These are phyloP conservation scores for Erinaceus europaeus DNA, from an alignment of 2,113 vertebrate genomes.

Conservation along the genomic window DNA sequence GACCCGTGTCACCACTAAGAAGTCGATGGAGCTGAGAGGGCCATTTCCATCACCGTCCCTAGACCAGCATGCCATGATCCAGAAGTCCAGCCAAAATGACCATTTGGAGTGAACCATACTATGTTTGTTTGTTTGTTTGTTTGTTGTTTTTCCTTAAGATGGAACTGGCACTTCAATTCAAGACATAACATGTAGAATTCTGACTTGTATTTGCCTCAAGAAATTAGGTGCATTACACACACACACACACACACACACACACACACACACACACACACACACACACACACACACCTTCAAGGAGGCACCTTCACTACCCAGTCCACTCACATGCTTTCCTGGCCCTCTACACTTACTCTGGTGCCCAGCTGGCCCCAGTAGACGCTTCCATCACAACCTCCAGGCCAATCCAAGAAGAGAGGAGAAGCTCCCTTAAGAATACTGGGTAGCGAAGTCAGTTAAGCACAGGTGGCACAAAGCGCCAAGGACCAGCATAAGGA, in stretches of 20 bases:
- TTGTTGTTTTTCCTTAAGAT: no score
- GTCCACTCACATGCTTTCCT: fast-evolving
- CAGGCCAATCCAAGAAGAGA: neutral
- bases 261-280: no score
- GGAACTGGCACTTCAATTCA: neutral
- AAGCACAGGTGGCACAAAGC: neutral
- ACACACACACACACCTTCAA: fast-evolving
- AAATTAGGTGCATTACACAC: neutral
- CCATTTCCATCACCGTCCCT: neutral
- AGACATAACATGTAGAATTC: neutral
- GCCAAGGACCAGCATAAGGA: neutral
- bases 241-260: no score
- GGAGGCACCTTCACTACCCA: neutral
- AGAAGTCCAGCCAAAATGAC: no score
- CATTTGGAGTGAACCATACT: no score
- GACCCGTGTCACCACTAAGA: no score
- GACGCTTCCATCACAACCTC: neutral
- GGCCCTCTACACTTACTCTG: neutral
- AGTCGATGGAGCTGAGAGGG: no score
- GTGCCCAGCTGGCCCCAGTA: fast-evolving
- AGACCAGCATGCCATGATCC: neutral
- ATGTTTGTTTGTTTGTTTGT: no score
- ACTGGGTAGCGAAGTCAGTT: neutral
- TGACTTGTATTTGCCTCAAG: neutral
- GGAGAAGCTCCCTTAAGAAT: neutral